phyloP scores from a whole-genome alignment of 1,140 invertebrate species.

The Lasioglossum baleicum region DNA sequence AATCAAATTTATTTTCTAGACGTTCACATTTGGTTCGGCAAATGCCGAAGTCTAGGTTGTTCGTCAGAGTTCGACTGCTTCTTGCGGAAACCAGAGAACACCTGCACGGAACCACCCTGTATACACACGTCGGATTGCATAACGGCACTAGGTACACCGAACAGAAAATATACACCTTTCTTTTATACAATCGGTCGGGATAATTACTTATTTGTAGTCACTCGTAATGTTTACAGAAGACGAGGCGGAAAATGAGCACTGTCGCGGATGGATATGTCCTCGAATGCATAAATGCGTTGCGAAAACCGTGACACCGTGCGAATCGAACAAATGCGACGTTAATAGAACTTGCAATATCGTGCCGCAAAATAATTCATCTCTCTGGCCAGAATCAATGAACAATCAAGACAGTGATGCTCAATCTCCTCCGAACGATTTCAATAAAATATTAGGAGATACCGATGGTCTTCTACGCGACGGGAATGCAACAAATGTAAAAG shows the following conservation, averaged over 20 bases:
- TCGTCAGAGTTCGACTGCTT: constrained; percentile 70
- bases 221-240: constrained; percentile 39
- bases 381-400: not conserved
- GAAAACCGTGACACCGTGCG: constrained; percentile 47
- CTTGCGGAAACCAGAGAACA: constrained; percentile 56
- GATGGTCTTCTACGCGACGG: not conserved
- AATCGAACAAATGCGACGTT: constrained; percentile 52
- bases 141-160: constrained; percentile 19
- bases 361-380: not conserved
- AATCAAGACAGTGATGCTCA: not conserved
- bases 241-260: constrained; percentile 52
- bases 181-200: too few species aligned
- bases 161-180: not conserved
- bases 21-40: constrained; percentile 56
- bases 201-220: too few species aligned
- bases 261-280: constrained; percentile 73
- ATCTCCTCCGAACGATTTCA: not conserved
- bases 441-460: not conserved
- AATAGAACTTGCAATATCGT: constrained; percentile 53
- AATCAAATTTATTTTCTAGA: constrained; percentile 56
- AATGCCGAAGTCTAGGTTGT: constrained; percentile 66
- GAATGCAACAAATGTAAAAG: constrained; percentile 5
- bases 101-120: constrained; percentile 54
- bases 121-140: constrained; percentile 66
- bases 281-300: constrained; percentile 56